phyloP scores from a whole-genome alignment of 2,888 invertebrate species.

The Drosophila buzzatii region DNA sequence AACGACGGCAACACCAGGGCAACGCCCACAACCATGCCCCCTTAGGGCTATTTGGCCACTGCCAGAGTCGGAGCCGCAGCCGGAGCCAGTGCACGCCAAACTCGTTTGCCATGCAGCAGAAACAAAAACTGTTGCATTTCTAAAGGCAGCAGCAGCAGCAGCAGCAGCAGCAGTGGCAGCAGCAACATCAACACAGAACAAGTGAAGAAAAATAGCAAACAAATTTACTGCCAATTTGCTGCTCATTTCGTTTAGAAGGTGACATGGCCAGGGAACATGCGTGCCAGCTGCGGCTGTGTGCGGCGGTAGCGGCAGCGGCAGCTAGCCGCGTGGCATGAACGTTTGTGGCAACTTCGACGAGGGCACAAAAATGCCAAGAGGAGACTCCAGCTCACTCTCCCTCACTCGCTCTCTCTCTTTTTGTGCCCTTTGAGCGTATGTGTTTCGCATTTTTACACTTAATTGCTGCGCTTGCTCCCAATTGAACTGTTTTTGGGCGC shows the following conservation, averaged over 20 bases:
- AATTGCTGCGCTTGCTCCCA: conserved; percentile 77
- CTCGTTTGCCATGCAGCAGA: conserved; percentile 66
- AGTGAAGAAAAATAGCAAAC: conserved; percentile 77
- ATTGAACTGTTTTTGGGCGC: conserved; percentile 63
- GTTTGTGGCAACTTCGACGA: conserved; percentile 20
- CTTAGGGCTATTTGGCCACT: not conserved
- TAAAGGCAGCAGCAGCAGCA: conserved; percentile 37
- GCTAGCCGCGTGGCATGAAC: conserved; percentile 18
- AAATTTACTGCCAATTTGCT: conserved; percentile 80
- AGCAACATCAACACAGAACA: conserved; percentile 29
- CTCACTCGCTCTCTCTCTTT: conserved; percentile 8
- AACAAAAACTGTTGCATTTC: conserved; percentile 60
- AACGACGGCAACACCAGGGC: conserved; percentile 33
- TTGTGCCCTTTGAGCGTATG: conserved; percentile 72
- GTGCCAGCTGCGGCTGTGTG: conserved; percentile 53
- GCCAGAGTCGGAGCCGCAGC: conserved; percentile 2
- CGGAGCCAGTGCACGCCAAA: conserved; percentile 52
- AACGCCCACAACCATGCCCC: conserved; percentile 24
- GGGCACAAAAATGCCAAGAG: conserved; percentile 19
- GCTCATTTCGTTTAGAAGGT: conserved; percentile 81
- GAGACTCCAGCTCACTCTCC: conserved; percentile 10
- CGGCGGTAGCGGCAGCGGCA: conserved; percentile 22
- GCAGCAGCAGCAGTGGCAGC: conserved; percentile 10
- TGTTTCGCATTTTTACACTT: conserved; percentile 82
- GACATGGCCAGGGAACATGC: conserved; percentile 76